Conservation (phyloP, 2,888 invertebrate species). For the Pyrgus malvae region DNA sequence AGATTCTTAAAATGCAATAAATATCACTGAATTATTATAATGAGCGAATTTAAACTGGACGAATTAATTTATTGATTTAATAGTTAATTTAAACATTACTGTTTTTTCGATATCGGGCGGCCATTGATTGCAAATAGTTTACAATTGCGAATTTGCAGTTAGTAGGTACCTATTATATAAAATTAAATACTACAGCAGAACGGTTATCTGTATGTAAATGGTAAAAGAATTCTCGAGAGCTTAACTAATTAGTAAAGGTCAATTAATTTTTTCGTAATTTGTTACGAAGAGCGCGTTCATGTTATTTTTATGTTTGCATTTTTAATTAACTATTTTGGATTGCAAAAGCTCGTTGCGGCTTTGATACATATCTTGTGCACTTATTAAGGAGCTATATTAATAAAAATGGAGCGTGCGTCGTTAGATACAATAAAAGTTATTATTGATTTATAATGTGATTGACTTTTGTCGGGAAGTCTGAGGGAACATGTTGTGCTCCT, state of each 20-base stretch:
- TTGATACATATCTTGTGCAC: neutral
- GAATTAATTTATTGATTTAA: slow-evolving; percentile 5
- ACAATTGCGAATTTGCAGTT: slow-evolving; percentile 8
- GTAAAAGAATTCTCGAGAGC: slow-evolving; percentile 2
- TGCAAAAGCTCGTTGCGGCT: neutral
- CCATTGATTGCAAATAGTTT: slow-evolving; percentile 14
- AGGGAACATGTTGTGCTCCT: too few relatives aligned
- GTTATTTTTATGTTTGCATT: slow-evolving; percentile 4
- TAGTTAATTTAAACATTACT: slow-evolving; percentile 2
- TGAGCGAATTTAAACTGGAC: neutral
- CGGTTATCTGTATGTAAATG: slow-evolving; percentile 7
- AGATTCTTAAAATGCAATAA: neutral
- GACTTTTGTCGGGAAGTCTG: too few relatives aligned
- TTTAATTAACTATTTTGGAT: slow-evolving; percentile 3
- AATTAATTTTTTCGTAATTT: slow-evolving; percentile 12
- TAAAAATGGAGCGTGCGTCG: too few relatives aligned
- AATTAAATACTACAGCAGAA: slow-evolving; percentile 3
- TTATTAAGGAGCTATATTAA: too few relatives aligned
- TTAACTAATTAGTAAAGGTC: slow-evolving; percentile 16
- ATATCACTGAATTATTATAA: neutral
- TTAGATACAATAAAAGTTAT: too few relatives aligned
- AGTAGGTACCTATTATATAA: slow-evolving; percentile 4
- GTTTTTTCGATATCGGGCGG: neutral
- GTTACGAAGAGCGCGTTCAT: neutral
- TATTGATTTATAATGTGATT: too few relatives aligned